These are phyloP conservation scores for Phorcus lineatus DNA, from an alignment of 2,888 invertebrate species.

Conservation along the genomic window DNA sequence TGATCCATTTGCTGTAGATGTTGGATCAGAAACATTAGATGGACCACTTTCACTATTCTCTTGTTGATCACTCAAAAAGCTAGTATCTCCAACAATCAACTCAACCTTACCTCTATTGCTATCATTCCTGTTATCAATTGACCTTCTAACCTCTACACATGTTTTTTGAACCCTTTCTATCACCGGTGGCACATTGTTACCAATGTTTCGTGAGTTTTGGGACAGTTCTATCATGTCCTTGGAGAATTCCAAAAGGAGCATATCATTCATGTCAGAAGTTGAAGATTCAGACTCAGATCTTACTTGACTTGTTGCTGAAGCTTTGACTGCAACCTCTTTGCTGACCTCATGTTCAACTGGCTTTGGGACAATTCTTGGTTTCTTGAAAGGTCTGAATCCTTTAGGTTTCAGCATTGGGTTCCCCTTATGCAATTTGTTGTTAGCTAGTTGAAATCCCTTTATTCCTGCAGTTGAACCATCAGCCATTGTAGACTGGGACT, in stretches of 20 bases:
- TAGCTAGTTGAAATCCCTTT: not conserved
- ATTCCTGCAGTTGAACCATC: conserved; percentile 2
- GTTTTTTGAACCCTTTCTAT: too few relatives aligned
- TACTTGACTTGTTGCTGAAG: not conserved
- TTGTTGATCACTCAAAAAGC: too few relatives aligned
- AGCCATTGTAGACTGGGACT: not conserved
- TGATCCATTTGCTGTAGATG: not conserved
- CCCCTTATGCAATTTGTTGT: not conserved
- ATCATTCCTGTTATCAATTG: too few relatives aligned
- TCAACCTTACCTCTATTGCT: too few relatives aligned
- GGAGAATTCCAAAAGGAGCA: conserved; percentile 29
- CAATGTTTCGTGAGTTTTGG: not conserved
- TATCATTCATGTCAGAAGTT: conserved; percentile 26
- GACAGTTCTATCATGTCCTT: conserved; percentile 25
- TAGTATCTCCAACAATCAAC: too few relatives aligned
- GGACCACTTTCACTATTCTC: too few relatives aligned
- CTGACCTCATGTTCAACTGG: not conserved
- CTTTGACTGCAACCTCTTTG: not conserved
- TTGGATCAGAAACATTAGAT: too few relatives aligned
- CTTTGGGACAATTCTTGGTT: conserved; percentile 40
- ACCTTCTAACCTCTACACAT: too few relatives aligned
- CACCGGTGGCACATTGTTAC: too few relatives aligned
- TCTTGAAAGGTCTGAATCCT: conserved; percentile 63
- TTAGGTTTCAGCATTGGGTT: conserved; percentile 42
- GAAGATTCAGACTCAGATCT: not conserved